Percentiles rank a stretch among this genome's conserved stretches.
Evolutionary conservation across 2,888 invertebrate genomes (phyloP).

Genomic region (Melinopterus prodromus): DNA sequence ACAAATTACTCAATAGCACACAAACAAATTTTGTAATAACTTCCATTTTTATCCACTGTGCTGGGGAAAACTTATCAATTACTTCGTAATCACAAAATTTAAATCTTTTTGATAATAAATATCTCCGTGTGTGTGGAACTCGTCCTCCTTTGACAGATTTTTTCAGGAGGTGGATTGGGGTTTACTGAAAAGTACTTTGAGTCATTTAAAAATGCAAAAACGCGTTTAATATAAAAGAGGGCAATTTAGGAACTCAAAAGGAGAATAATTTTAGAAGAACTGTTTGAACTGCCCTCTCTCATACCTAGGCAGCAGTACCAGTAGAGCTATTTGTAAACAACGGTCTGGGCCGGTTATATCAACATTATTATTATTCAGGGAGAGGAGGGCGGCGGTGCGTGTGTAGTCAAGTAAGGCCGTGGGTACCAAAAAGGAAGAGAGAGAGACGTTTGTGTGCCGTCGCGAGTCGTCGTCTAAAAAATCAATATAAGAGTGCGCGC

Average conservation of each 20-base stretch:
- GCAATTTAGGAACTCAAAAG: constrained; percentile 23
- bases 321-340: constrained; percentile 19
- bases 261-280: constrained; percentile 21
- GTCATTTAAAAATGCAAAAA: constrained; percentile 21
- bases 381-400: not conserved
- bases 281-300: constrained; percentile 17
- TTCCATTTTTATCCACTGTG: no score
- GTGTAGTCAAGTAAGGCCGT: constrained; percentile 12
- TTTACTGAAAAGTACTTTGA: not conserved
- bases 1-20: no score
- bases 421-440: constrained; percentile 14
- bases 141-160: not conserved
- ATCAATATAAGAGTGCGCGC: constrained; percentile 43
- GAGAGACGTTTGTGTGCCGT: constrained; percentile 34
- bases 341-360: constrained; percentile 9
- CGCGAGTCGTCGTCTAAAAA: constrained; percentile 42
- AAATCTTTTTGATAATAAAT: no score
- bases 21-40: no score
- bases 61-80: no score
- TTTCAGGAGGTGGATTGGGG: not conserved
- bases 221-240: constrained; percentile 20
- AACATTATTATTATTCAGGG: constrained; percentile 17
- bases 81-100: no score
- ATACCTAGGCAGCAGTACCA: not conserved
- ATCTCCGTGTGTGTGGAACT: not conserved